Percentiles rank a stretch among this genome's conserved stretches.
Conservation (phyloP, 2,888 invertebrate genomes). For the Anoplius nigerrimus region DNA sequence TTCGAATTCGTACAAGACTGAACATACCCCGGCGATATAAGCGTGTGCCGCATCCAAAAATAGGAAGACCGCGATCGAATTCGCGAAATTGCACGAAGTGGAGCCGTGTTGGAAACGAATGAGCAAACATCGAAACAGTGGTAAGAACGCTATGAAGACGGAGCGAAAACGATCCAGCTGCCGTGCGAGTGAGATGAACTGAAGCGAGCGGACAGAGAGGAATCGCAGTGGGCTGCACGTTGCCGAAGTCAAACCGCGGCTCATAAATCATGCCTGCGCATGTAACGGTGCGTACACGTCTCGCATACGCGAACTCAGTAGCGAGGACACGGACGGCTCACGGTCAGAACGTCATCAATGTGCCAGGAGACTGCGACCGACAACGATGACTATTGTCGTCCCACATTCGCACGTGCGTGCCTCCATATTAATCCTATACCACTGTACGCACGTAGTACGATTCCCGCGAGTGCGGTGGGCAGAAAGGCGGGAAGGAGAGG, state of each 20-base stretch:
- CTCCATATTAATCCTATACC: neutral
- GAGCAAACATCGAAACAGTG: too few species aligned
- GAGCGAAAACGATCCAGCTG: too few species aligned
- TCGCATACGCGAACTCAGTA: constrained; percentile 14
- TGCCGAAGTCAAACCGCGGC: constrained; percentile 38
- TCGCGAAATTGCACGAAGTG: too few species aligned
- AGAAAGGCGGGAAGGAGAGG: constrained; percentile 3
- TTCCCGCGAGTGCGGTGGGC: neutral
- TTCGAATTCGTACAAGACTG: too few species aligned
- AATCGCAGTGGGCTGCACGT: constrained; percentile 29
- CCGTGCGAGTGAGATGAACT: too few species aligned
- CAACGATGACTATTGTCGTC: neutral
- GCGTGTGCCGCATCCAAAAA: too few species aligned
- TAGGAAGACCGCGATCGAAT: too few species aligned
- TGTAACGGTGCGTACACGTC: constrained; percentile 30
- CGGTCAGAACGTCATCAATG: too few species aligned
- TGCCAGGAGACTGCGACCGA: too few species aligned
- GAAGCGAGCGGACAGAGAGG: constrained; percentile 27
- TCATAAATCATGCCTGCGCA: constrained; percentile 53
- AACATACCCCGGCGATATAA: too few species aligned
- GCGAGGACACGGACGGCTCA: neutral
- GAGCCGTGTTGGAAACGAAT: too few species aligned
- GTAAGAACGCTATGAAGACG: too few species aligned
- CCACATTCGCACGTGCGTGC: neutral
- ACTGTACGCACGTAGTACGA: neutral